phyloP scores from a whole-genome alignment of 2,797 vertebrate species.

The Enteromius unitaeniatus region DNA sequence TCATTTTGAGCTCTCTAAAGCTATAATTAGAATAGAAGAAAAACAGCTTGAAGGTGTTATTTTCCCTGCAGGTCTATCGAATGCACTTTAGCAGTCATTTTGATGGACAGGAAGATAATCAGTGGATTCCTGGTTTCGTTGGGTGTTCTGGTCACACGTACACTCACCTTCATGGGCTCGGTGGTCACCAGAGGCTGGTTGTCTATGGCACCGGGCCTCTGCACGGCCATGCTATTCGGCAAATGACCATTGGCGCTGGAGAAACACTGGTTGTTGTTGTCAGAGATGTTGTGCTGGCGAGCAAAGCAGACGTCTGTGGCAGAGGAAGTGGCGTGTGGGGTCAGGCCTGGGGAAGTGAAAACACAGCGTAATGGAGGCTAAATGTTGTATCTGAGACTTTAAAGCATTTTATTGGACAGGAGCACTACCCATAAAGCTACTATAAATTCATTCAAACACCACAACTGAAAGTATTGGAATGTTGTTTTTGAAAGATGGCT shows the following conservation, averaged over 20 bases:
- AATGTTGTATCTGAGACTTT: neutral
- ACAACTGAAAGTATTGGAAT: neutral
- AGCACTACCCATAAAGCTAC: neutral
- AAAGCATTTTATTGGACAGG: neutral
- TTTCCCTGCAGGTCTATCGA: neutral
- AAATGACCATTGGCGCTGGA: conserved; percentile 87
- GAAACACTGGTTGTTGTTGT: conserved; percentile 96
- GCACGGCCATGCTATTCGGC: conserved; percentile 85
- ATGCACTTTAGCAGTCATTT: conserved; percentile 1
- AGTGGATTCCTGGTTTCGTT: neutral
- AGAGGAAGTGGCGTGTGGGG: conserved; percentile 81
- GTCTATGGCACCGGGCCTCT: conserved; percentile 96
- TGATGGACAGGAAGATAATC: neutral
- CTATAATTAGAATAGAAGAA: conserved; percentile 40
- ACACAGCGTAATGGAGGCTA: neutral
- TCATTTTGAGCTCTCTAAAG: conserved; percentile 1
- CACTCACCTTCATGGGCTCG: conserved; percentile 88
- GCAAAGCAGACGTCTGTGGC: conserved; percentile 89
- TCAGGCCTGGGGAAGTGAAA: conserved; percentile 75
- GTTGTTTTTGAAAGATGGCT: neutral
- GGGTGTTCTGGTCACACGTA: neutral
- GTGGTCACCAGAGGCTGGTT: conserved; percentile 94
- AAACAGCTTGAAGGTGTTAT: conserved; percentile 26
- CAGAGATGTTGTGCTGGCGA: conserved; percentile 89
- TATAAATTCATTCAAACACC: neutral